A percentile compares a stretch with the other conserved stretches of the same genome.
phyloP scores from a whole-genome alignment of 1,140 invertebrate species.

The Chironomus tepperi region DNA sequence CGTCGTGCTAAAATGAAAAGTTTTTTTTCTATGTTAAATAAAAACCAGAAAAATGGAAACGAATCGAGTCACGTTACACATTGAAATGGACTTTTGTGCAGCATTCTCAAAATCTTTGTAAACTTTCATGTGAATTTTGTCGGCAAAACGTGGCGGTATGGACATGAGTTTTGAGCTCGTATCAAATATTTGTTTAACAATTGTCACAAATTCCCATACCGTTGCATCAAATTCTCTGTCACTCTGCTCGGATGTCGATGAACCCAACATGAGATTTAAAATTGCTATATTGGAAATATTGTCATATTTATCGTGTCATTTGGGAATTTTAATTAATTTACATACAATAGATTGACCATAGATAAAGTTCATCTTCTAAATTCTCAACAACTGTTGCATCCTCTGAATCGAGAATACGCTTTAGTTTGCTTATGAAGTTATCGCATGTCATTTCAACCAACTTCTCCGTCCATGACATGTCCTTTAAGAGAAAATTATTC shows the following conservation, averaged over 20 bases:
- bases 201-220: conserved; percentile 48
- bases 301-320: background rate
- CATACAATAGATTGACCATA: conserved; percentile 64
- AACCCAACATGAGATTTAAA: conserved; percentile 24
- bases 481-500: conserved; percentile 60
- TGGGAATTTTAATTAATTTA: background rate
- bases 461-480: conserved; percentile 40
- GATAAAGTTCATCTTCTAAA: conserved; percentile 61
- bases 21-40: background rate
- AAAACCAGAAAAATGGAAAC: conserved; percentile 29
- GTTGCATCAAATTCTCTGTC: conserved; percentile 38
- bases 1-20: background rate
- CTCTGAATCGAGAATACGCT: conserved; percentile 30
- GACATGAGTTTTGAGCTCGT: conserved; percentile 58
- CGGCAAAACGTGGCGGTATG: conserved; percentile 56
- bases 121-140: conserved; percentile 49
- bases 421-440: conserved; percentile 43
- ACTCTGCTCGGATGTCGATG: conserved; percentile 26
- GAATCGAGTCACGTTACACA: conserved; percentile 34
- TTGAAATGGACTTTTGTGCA: conserved; percentile 51
- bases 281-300: conserved; percentile 15
- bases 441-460: conserved; percentile 45
- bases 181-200: conserved; percentile 63
- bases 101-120: conserved; percentile 65
- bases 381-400: conserved; percentile 38